Evolutionary conservation across 2,797 vertebrate species (phyloP).

Genomic region (Falco cherrug): DNA sequence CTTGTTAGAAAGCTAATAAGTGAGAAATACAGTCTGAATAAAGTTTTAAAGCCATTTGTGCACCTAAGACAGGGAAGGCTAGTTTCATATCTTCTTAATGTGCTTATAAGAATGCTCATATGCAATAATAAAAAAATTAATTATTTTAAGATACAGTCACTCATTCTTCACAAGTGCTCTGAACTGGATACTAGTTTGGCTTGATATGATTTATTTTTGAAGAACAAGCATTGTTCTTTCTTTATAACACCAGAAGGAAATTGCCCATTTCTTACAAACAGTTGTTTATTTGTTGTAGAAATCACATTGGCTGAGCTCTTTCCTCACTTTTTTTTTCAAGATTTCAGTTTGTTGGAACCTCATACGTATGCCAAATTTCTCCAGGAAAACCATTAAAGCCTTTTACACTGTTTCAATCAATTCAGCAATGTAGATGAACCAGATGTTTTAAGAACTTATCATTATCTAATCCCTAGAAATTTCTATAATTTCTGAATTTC

Average conservation of each 20-base stretch:
- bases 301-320: background rate
- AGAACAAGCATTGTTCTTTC: background rate
- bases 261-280: fast-evolving
- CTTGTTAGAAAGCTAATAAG: background rate
- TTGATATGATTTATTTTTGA: background rate
- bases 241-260: background rate
- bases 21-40: background rate
- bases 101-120: background rate
- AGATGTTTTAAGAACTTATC: background rate
- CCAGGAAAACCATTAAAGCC: background rate
- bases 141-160: background rate
- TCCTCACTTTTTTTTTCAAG: background rate
- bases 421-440: background rate
- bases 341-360: background rate
- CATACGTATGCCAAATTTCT: background rate
- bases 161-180: background rate
- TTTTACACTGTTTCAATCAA: background rate
- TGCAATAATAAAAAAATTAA: background rate
- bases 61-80: background rate
- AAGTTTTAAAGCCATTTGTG: background rate
- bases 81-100: background rate
- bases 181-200: background rate
- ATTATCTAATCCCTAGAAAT: background rate
- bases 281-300: background rate
- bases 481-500: background rate